phyloP scores from a whole-genome alignment of 2,113 vertebrate genomes.

The Cephalophus harveyi region DNA sequence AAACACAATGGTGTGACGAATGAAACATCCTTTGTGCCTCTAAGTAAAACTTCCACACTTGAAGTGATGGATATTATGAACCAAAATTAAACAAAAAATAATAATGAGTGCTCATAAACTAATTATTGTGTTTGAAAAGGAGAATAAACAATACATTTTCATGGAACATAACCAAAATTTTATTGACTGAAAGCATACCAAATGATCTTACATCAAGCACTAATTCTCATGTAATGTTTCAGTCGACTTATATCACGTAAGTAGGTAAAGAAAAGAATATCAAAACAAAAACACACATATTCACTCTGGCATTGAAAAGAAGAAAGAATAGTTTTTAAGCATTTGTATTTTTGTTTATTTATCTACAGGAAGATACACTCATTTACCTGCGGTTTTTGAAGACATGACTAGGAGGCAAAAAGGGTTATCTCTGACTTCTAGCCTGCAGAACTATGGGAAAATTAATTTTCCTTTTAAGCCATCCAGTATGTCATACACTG shows the following conservation, averaged over 20 bases:
- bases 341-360: not conserved
- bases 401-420: not conserved
- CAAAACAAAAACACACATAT: not conserved
- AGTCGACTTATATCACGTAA: not conserved
- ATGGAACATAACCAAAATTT: not conserved
- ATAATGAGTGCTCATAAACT: not conserved
- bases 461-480: not conserved
- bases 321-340: not conserved
- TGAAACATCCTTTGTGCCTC: not conserved
- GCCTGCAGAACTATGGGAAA: not conserved
- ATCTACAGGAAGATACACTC: not conserved
- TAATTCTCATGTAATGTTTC: not conserved
- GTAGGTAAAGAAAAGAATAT: not conserved
- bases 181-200: not conserved
- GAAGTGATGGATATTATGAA: not conserved
- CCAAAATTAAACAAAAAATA: not conserved
- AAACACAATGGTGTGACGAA: not conserved
- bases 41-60: not conserved
- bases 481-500: not conserved
- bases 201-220: not conserved
- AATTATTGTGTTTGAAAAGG: not conserved
- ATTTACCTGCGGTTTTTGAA: not conserved
- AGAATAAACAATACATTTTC: not conserved
- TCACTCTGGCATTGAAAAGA: not conserved
- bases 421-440: not conserved